Conservation (phyloP, 2,888 invertebrate species). For the Augiades crinisus region DNA sequence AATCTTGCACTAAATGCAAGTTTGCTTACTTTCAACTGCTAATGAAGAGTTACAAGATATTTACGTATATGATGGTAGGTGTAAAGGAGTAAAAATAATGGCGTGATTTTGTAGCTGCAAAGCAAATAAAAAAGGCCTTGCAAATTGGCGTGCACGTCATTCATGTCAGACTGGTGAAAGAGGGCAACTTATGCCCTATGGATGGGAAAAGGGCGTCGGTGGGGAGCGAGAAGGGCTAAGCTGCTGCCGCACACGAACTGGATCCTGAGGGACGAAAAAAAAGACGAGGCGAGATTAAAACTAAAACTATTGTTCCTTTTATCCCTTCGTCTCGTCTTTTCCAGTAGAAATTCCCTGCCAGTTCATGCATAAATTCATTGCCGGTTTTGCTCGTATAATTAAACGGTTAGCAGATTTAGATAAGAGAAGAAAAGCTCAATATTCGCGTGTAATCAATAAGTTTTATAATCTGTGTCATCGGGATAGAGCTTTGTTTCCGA, state of each 20-base stretch:
- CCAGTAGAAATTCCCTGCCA: constrained; percentile 55
- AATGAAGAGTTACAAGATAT: too few species aligned
- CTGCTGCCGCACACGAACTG: constrained; percentile 57
- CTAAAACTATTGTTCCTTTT: constrained; percentile 78
- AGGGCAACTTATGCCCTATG: too few species aligned
- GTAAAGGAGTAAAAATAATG: too few species aligned
- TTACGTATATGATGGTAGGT: too few species aligned
- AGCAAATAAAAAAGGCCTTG: constrained; percentile 46
- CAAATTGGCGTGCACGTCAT: constrained; percentile 54
- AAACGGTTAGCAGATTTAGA: constrained; percentile 61
- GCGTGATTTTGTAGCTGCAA: neutral
- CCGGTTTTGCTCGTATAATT: constrained; percentile 69
- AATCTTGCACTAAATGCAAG: too few species aligned
- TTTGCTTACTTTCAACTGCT: too few species aligned
- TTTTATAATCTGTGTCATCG: constrained; percentile 38
- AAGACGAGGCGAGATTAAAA: constrained; percentile 66
- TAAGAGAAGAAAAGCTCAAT: constrained; percentile 42
- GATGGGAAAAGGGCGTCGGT: too few species aligned
- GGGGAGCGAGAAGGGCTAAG: constrained; percentile 28
- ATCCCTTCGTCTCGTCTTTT: constrained; percentile 49
- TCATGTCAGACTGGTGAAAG: constrained; percentile 47
- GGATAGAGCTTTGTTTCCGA: constrained; percentile 45
- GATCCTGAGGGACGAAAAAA: constrained; percentile 57
- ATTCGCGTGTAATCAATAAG: constrained; percentile 34
- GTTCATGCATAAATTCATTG: constrained; percentile 79